Conservation (phyloP, 2,888 invertebrate genomes). For the Gerosis bhagava region DNA sequence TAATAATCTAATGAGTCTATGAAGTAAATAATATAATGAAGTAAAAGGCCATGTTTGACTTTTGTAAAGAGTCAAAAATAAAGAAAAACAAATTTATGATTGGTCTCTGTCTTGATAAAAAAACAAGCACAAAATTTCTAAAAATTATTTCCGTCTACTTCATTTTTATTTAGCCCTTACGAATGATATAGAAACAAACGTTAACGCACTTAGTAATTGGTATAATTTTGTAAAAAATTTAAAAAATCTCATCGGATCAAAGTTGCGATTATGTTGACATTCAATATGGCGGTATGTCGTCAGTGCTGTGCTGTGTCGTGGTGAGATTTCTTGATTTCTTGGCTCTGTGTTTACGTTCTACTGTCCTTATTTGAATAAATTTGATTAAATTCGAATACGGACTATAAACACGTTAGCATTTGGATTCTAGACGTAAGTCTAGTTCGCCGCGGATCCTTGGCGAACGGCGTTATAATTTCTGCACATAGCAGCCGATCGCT, state of each 20-base stretch:
- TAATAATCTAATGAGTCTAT: no score
- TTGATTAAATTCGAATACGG: conserved; percentile 40
- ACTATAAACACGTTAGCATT: conserved; percentile 27
- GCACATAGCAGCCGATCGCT: conserved; percentile 57
- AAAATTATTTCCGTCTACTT: conserved; percentile 47
- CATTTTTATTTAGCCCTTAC: conserved; percentile 29
- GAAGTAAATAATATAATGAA: no score
- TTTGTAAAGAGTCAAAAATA: conserved; percentile 19
- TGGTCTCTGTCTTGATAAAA: conserved; percentile 64
- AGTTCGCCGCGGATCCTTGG: conserved; percentile 23
- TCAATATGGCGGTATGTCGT: conserved; percentile 98
- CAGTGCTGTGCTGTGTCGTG: conserved; percentile 98
- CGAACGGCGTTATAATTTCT: conserved; percentile 59
- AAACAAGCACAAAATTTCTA: conserved; percentile 74
- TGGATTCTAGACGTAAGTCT: conserved; percentile 19
- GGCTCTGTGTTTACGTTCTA: conserved; percentile 54
- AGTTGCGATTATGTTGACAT: conserved; percentile 86
- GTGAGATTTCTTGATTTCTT: conserved; percentile 86
- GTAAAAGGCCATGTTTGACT: conserved; percentile 39
- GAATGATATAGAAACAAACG: no score
- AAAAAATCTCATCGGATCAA: conserved; percentile 49
- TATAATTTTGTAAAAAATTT: conserved; percentile 29
- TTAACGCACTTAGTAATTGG: conserved; percentile 40
- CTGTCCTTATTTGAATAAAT: conserved; percentile 42
- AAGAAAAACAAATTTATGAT: conserved; percentile 56